Conservation (phyloP, 2,888 invertebrate genomes). For the Morpho achilles region DNA sequence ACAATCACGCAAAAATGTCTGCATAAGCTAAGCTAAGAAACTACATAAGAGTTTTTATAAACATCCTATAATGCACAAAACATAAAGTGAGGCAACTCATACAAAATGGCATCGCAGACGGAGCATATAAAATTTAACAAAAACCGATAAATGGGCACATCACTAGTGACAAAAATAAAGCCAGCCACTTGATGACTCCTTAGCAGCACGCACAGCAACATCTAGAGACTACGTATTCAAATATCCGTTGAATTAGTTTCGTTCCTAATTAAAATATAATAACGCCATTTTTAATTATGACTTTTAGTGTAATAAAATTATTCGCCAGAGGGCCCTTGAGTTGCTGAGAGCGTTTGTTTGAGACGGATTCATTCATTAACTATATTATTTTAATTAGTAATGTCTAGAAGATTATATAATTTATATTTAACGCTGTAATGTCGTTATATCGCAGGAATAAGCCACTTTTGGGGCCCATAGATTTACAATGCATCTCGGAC, state of each 20-base stretch:
- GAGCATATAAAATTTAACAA: too few relatives aligned
- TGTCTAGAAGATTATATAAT: background rate
- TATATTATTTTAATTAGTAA: conserved; percentile 14
- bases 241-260: conserved; percentile 23
- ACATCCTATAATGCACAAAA: too few relatives aligned
- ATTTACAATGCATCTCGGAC: too few relatives aligned
- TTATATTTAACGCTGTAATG: too few relatives aligned
- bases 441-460: too few relatives aligned
- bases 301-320: conserved; percentile 18
- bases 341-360: conserved; percentile 3
- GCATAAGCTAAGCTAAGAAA: too few relatives aligned
- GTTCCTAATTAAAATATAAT: conserved; percentile 24
- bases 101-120: too few relatives aligned
- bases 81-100: too few relatives aligned
- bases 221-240: conserved; percentile 14
- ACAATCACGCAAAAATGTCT: too few relatives aligned
- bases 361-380: conserved; percentile 8
- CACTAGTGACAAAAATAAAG: conserved; percentile 62
- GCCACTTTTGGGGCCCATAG: too few relatives aligned
- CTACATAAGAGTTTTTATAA: too few relatives aligned
- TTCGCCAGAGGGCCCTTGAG: conserved; percentile 12
- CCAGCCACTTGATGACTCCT: conserved; percentile 69
- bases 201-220: conserved; percentile 48
- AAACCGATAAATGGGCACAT: conserved; percentile 26
- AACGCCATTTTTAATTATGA: conserved; percentile 21